Base-by-base conservation (phyloP, 2,888 invertebrate genomes). In the Ceramica pisi region DNA sequence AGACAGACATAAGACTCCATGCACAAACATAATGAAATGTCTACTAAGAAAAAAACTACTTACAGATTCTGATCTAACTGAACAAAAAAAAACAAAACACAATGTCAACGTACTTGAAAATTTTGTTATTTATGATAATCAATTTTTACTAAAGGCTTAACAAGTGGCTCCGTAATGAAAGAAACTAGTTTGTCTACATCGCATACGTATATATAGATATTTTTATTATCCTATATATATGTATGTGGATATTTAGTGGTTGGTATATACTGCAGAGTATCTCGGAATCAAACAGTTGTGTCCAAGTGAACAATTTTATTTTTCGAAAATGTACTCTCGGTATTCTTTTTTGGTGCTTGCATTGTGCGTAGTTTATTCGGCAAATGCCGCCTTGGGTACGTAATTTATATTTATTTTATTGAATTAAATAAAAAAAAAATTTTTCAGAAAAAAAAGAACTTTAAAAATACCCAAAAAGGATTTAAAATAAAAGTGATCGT, bases 151-250 rank as follows among this genome's bases (percentile, higher is more conserved):
- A 66, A 59, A 67, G 26, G 16, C 62, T 70, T 71, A 63, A 59
- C 68, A 68, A 70, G 67, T 59, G 62, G 31, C 48, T 69, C 51
- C 31, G 66, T 65, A 60, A 71, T 59, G 41, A 56, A 85, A 51
- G 56, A 74, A 83, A 80, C 83, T 75, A 68, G 83, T 83, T 83
- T 83, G 21, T 70, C 62, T 63, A 67, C 80, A 65, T 48, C n/a
- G 31, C 23, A 38, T 48, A 64, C 48, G 48, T 71, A 78, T 78
- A 62, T 26, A 64, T 75, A 75, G 57, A 57, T 74, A 75, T 55
- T 72, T 56, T 73, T 60, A 44, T 51, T 55, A 56, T 67, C 57
- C 63, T 83, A 81, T 84, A 83, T 84, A 83, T 73, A 83, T 71
- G 31, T 48, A 61, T 75, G 67, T 41, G 68, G 46, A 72, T 61